Conservation (phyloP, 2,888 invertebrate species). For the Phyto melanocephala region DNA sequence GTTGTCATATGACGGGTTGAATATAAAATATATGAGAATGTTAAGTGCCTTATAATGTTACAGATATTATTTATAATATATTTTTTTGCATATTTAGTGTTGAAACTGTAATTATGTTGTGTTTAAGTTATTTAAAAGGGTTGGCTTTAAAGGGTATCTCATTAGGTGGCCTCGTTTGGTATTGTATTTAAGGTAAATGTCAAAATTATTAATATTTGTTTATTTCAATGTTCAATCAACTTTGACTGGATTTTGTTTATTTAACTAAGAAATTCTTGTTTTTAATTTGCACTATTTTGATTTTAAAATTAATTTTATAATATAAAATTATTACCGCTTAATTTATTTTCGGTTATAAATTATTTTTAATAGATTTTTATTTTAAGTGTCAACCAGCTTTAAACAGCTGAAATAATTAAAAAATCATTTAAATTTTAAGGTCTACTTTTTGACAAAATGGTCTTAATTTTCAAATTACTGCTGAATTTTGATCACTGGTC, state of each 20-base stretch:
- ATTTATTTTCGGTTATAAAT: not conserved
- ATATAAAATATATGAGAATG: constrained; percentile 8
- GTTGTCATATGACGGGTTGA: not conserved
- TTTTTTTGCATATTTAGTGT: not conserved
- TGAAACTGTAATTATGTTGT: constrained; percentile 19
- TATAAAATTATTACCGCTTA: not conserved
- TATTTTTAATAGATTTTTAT: not conserved
- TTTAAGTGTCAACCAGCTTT: not conserved
- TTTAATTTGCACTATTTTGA: no score
- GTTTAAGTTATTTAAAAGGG: constrained; percentile 11
- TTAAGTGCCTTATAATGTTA: not conserved
- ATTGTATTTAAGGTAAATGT: not conserved
- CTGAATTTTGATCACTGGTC: no score
- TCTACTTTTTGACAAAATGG: no score
- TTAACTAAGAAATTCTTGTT: no score
- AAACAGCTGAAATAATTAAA: no score
- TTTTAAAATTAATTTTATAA: no score
- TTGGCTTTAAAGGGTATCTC: not conserved
- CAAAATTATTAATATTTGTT: no score
- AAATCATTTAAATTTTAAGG: no score
- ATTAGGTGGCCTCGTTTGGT: not conserved
- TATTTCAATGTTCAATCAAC: no score
- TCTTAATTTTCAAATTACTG: no score
- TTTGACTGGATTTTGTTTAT: no score
- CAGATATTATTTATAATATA: not conserved